Evolutionary conservation across 2,888 invertebrate genomes (phyloP).

Genomic region (Diarsia brunnea): DNA sequence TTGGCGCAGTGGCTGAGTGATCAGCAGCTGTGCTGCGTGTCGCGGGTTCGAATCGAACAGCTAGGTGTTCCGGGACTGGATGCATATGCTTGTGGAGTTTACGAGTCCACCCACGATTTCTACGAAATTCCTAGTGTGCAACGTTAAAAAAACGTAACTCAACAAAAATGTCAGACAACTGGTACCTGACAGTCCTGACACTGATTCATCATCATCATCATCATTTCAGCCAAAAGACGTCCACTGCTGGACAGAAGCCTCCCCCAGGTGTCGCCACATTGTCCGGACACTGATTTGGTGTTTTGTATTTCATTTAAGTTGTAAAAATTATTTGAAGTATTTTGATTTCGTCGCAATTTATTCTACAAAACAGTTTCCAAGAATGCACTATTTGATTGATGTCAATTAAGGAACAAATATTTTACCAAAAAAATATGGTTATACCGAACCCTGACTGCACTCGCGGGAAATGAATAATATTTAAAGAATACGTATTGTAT

Average conservation of each 20-base stretch:
- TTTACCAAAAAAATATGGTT: neutral
- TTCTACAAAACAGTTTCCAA: neutral
- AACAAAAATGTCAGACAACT: neutral
- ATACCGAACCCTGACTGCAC: no score
- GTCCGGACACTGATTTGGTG: neutral
- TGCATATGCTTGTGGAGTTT: neutral
- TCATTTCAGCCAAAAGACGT: no score
- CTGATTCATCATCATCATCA: no score
- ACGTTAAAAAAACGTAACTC: neutral
- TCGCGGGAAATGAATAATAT: no score
- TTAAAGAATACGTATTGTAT: no score
- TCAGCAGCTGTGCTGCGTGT: neutral
- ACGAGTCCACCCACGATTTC: neutral
- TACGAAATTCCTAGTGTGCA: neutral
- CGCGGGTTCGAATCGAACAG: no score
- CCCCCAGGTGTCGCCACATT: no score
- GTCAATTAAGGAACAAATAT: neutral
- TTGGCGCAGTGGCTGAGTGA: no score
- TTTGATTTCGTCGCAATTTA: neutral
- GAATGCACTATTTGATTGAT: neutral
- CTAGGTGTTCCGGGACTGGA: neutral
- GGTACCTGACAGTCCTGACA: neutral
- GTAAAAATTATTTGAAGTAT: neutral
- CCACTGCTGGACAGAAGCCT: no score
- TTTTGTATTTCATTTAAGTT: neutral